Conservation (phyloP, 30 jellyfish, hydroid and myxozoan species). For the Pseudorhiza aurosa region DNA sequence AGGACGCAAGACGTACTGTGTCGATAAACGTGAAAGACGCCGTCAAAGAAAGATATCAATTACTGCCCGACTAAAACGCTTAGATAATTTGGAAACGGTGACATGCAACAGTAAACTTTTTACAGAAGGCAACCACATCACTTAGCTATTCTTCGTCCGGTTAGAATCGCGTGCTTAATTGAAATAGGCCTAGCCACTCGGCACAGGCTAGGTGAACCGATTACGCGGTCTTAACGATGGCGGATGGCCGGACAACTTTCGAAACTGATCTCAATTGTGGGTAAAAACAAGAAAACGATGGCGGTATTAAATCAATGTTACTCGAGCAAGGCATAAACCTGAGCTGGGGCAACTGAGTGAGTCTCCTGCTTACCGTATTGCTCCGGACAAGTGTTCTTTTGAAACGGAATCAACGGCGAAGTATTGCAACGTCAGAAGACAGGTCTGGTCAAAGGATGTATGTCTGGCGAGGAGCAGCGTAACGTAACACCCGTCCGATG, state of each 20-base stretch:
- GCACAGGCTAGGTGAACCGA: constrained; percentile 39
- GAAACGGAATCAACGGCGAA: constrained; percentile 44
- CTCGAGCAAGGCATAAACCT: neutral
- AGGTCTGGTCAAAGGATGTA: constrained; percentile 45
- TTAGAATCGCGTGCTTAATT: constrained; percentile 10
- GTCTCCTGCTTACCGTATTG: constrained; percentile 23
- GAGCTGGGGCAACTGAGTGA: constrained; percentile 20
- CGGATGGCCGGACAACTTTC: constrained; percentile 24
- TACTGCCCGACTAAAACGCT: too few species aligned
- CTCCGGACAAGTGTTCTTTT: constrained; percentile 46
- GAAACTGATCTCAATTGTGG: neutral
- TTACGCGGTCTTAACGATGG: constrained; percentile 32
- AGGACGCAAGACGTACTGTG: constrained; percentile 27
- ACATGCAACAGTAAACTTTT: too few species aligned
- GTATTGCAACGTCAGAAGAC: constrained; percentile 27
- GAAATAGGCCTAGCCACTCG: constrained; percentile 19
- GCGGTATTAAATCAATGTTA: neutral
- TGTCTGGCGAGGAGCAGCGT: constrained; percentile 20
- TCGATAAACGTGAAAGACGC: neutral
- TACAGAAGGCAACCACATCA: too few species aligned
- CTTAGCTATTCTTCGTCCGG: neutral
- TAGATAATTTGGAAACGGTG: too few species aligned
- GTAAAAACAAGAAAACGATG: neutral
- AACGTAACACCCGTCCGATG: constrained; percentile 41
- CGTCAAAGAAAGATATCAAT: too few species aligned